phyloP scores from a whole-genome alignment of 2,888 invertebrate species.

The Barypeithes pellucidus region DNA sequence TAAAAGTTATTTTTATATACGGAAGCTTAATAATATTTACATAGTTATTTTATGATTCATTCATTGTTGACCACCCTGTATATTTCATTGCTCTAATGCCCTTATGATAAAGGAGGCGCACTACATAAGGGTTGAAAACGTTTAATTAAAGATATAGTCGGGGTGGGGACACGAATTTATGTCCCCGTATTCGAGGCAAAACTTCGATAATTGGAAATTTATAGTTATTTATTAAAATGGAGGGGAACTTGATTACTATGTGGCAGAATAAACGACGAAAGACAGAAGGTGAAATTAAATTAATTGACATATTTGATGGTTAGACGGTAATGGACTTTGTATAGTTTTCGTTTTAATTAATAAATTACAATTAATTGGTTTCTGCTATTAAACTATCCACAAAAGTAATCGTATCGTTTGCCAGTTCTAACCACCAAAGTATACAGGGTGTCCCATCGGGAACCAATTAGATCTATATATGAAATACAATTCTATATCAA shows the following conservation, averaged over 20 bases:
- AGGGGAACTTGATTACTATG: constrained; percentile 28
- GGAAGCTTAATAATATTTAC: too few species aligned
- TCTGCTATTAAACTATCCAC: too few species aligned
- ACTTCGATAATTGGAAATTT: constrained; percentile 63
- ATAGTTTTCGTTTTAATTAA: neutral
- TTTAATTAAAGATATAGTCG: constrained; percentile 65
- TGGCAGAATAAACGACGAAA: constrained; percentile 19
- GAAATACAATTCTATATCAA: too few species aligned
- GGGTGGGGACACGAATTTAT: constrained; percentile 63
- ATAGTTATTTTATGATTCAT: too few species aligned
- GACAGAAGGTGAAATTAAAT: constrained; percentile 23
- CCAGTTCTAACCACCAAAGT: too few species aligned
- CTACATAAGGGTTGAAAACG: constrained; percentile 45
- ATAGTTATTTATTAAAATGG: constrained; percentile 56
- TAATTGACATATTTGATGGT: neutral
- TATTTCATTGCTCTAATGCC: constrained; percentile 13
- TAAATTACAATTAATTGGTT: too few species aligned
- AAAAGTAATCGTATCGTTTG: too few species aligned
- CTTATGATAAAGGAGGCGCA: constrained; percentile 31
- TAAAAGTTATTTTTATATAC: too few species aligned
- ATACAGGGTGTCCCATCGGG: too few species aligned
- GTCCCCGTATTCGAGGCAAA: constrained; percentile 58
- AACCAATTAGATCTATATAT: too few species aligned
- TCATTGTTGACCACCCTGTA: neutral
- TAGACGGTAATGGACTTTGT: neutral